These are phyloP conservation scores for Thunnus thynnus DNA, from an alignment of 2,113 vertebrate species.

Conservation along the genomic window DNA sequence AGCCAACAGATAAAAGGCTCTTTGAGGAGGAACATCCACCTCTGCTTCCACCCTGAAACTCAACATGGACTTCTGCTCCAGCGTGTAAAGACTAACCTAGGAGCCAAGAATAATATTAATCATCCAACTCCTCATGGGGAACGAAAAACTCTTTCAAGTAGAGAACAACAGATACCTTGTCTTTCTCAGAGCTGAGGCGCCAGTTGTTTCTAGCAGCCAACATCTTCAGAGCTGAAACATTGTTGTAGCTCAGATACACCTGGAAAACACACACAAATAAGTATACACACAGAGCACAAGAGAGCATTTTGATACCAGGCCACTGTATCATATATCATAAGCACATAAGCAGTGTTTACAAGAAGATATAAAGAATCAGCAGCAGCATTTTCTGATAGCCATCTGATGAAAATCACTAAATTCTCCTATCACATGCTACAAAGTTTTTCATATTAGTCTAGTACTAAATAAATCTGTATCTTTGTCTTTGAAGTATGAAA, in stretches of 20 bases:
- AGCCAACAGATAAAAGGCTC: slow-evolving; percentile 88
- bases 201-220: slow-evolving; percentile 90
- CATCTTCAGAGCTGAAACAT: slow-evolving; percentile 93
- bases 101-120: not conserved
- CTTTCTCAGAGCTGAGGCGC: slow-evolving; percentile 88
- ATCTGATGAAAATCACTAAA: no score
- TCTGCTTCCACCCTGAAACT: slow-evolving; percentile 88
- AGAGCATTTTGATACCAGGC: no score
- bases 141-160: not conserved
- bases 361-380: no score
- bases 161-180: slow-evolving; percentile 82
- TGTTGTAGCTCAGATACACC: slow-evolving; percentile 98
- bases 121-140: not conserved
- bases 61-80: slow-evolving; percentile 90
- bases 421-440: no score
- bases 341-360: no score
- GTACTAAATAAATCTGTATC: no score
- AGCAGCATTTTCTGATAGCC: no score
- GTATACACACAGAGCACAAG: no score
- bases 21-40: slow-evolving; percentile 74
- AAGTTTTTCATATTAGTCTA: no score
- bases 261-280: slow-evolving; percentile 63
- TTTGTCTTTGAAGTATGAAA: no score
- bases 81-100: slow-evolving; percentile 88
- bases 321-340: no score